Conservation (phyloP, 2,113 vertebrate genomes). For the Rousettus leschenaultii region DNA sequence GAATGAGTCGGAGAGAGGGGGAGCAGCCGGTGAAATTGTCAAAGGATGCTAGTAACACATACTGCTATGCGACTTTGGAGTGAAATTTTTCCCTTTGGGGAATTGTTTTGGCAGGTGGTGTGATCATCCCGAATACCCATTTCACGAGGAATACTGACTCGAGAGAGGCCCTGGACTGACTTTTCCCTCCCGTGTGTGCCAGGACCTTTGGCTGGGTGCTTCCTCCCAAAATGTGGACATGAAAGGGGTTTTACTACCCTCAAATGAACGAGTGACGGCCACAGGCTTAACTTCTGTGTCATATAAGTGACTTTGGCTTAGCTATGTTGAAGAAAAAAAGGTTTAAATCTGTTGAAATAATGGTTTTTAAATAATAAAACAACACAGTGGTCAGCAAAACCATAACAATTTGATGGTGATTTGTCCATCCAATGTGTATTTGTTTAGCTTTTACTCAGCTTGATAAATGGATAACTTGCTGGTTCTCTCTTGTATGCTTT, state of each 20-base stretch:
- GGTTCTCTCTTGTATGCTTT: not conserved
- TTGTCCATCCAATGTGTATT: not conserved
- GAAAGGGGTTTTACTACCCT: not conserved
- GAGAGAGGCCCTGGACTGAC: not conserved
- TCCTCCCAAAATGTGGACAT: not conserved
- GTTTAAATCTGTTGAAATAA: conserved; percentile 24
- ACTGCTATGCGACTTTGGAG: not conserved
- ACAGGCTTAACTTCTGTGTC: not conserved
- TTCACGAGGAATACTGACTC: conserved; percentile 90
- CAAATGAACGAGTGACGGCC: not conserved
- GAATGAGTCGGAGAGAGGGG: not conserved
- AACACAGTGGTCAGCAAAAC: not conserved
- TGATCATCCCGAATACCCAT: conserved; percentile 95
- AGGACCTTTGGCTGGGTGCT: not conserved
- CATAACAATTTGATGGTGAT: not conserved
- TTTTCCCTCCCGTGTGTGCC: not conserved
- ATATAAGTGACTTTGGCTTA: not conserved
- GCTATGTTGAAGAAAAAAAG: not conserved
- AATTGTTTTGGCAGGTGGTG: conserved; percentile 87
- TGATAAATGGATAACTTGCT: not conserved
- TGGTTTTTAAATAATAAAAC: not conserved
- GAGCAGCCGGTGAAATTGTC: not conserved
- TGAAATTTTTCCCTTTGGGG: conserved; percentile 40
- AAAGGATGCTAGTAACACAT: not conserved
- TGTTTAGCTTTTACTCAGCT: not conserved